These are phyloP conservation scores for Candidula unifasciata DNA, from an alignment of 2,888 invertebrate species.

Conservation along the genomic window DNA sequence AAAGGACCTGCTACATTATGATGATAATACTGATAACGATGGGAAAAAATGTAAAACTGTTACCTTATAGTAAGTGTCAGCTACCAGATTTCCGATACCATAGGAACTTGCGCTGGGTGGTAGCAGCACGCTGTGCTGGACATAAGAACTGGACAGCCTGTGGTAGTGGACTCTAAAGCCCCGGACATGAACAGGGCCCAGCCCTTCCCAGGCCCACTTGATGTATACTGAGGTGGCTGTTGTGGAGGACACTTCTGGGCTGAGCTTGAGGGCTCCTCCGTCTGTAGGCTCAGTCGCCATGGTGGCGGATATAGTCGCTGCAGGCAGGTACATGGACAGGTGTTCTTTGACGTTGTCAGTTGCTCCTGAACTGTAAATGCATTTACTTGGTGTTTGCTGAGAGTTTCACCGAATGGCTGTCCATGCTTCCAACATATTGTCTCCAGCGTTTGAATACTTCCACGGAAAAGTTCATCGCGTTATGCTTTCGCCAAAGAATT, in stretches of 20 bases:
- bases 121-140: slow-evolving; percentile 68
- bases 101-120: slow-evolving; percentile 58
- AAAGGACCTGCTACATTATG: no score
- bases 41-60: neutral
- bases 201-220: slow-evolving; percentile 60
- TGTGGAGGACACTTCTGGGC: slow-evolving; percentile 62
- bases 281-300: slow-evolving; percentile 47
- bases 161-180: slow-evolving; percentile 68
- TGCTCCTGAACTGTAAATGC: no score
- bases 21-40: no score
- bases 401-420: no score
- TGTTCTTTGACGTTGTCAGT: neutral
- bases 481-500: no score
- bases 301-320: slow-evolving; percentile 34
- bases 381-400: no score
- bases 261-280: slow-evolving; percentile 30
- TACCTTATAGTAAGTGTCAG: slow-evolving; percentile 72
- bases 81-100: slow-evolving; percentile 68
- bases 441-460: no score
- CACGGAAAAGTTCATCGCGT: no score
- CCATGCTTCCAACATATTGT: no score
- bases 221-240: slow-evolving; percentile 68
- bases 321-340: slow-evolving; percentile 43
- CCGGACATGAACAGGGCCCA: slow-evolving; percentile 55
- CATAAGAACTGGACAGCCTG: slow-evolving; percentile 67